Percentiles rank a stretch among this genome's conserved stretches.
phyloP scores from a whole-genome alignment of 2,888 invertebrate species.

The Oxyteleia sp. region DNA sequence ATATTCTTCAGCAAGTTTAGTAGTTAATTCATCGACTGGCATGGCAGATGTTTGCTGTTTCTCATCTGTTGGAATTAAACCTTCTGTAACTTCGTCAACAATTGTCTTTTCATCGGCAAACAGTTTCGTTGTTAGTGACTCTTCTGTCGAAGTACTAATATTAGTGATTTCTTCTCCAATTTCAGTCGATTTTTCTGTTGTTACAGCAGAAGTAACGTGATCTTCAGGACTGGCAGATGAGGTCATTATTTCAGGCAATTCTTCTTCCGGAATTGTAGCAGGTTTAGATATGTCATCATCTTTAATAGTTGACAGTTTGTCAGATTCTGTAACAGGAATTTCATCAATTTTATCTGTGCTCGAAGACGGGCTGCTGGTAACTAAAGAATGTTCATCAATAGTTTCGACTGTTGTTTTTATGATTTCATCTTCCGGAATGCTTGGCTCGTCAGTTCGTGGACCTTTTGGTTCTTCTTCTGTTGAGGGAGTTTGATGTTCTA shows the following conservation, averaged over 20 bases:
- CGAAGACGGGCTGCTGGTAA: slow-evolving; percentile 40
- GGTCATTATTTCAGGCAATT: slow-evolving; percentile 44
- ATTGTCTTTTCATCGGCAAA: slow-evolving; percentile 49
- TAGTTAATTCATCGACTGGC: slow-evolving; percentile 51
- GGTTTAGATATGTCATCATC: slow-evolving; percentile 66
- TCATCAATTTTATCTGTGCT: slow-evolving; percentile 68
- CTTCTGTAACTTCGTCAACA: slow-evolving; percentile 54
- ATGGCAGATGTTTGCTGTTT: slow-evolving; percentile 52
- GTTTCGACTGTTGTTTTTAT: slow-evolving; percentile 59
- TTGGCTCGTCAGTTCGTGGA: slow-evolving; percentile 48
- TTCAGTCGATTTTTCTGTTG: slow-evolving; percentile 27
- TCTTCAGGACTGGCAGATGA: slow-evolving; percentile 47
- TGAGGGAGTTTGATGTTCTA: slow-evolving; percentile 82
- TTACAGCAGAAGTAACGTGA: slow-evolving; percentile 29
- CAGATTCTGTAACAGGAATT: slow-evolving; percentile 54
- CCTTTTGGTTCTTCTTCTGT: slow-evolving; percentile 54
- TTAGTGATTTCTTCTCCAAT: slow-evolving; percentile 25
- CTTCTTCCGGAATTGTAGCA: slow-evolving; percentile 21
- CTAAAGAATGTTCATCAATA: slow-evolving; percentile 72
- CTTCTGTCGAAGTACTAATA: slow-evolving; percentile 2
- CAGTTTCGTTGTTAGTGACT: slow-evolving; percentile 17
- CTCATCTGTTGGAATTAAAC: slow-evolving; percentile 42
- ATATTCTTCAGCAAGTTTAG: slow-evolving; percentile 51
- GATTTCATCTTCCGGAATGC: slow-evolving; percentile 24
- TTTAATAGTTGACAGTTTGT: slow-evolving; percentile 57